Evolutionary conservation across 2,888 invertebrate species (phyloP).

Genomic region (Drosophila infuscata): DNA sequence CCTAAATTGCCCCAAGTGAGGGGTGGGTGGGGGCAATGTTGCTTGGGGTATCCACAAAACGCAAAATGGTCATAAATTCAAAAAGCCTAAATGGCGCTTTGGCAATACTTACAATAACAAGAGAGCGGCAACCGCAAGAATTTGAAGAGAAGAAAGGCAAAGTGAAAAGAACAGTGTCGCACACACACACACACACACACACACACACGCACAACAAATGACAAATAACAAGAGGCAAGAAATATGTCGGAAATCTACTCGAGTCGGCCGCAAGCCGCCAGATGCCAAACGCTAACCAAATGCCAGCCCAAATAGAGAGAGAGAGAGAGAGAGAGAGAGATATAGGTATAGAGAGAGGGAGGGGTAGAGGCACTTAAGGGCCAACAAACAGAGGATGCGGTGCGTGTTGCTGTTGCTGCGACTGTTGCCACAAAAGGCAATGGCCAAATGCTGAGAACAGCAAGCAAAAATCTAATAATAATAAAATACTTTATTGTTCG

Average conservation of each 20-base stretch:
- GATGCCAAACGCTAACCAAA: constrained; percentile 56
- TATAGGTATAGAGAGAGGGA: constrained; percentile 7
- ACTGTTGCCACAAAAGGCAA: constrained; percentile 49
- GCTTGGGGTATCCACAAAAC: constrained; percentile 56
- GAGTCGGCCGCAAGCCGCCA: constrained; percentile 65
- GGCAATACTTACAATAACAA: constrained; percentile 50
- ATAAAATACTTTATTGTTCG: constrained; percentile 79
- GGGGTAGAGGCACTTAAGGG: constrained; percentile 62
- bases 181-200: background rate
- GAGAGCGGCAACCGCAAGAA: constrained; percentile 30
- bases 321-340: constrained; percentile 26
- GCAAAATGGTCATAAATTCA: constrained; percentile 77
- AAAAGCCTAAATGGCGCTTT: constrained; percentile 72
- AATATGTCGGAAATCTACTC: constrained; percentile 78
- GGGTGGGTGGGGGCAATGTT: background rate
- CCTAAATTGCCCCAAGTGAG: constrained; percentile 54
- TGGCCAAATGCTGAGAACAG: constrained; percentile 49
- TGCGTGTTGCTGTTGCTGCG: background rate
- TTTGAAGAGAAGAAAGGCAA: constrained; percentile 12
- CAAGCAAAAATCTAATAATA: constrained; percentile 74
- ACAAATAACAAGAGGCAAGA: constrained; percentile 73
- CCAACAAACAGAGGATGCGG: constrained; percentile 18
- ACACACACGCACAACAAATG: constrained; percentile 63
- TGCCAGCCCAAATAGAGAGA: constrained; percentile 25
- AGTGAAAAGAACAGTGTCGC: background rate